Evolutionary conservation across 2,797 vertebrate species (phyloP).

Genomic region (Protosalanx chinensis): DNA sequence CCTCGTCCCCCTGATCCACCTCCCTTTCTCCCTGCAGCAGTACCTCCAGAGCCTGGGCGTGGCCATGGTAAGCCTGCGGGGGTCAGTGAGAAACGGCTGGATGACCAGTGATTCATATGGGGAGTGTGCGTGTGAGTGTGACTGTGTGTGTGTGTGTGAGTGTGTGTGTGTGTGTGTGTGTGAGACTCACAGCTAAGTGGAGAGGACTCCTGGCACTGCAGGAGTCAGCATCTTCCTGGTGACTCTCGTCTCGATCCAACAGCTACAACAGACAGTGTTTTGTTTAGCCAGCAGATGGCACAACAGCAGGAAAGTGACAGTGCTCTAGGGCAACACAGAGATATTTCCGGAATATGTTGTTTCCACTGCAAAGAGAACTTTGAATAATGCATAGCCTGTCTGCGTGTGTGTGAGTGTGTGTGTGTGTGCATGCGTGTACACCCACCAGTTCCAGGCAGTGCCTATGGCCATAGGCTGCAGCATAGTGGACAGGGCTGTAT

Average conservation of each 20-base stretch:
- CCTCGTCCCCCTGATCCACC: slow-evolving; percentile 87
- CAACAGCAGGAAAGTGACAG: slow-evolving; percentile 18
- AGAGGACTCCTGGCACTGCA: slow-evolving; percentile 83
- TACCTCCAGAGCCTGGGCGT: slow-evolving; percentile 92
- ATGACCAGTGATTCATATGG: background rate
- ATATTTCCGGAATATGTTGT: slow-evolving; percentile 26
- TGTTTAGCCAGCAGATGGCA: slow-evolving; percentile 14
- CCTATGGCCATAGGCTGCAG: slow-evolving; percentile 94
- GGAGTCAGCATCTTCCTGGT: slow-evolving; percentile 78
- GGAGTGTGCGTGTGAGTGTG: background rate
- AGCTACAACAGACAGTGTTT: slow-evolving; percentile 71
- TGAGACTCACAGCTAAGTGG: slow-evolving; percentile 88
- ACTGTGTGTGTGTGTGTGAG: background rate
- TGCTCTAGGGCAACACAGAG: slow-evolving; percentile 6
- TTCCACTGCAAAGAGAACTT: background rate
- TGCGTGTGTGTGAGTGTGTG: background rate
- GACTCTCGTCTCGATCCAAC: slow-evolving; percentile 81
- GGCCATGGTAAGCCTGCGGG: slow-evolving; percentile 90
- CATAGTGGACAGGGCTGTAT: slow-evolving; percentile 92
- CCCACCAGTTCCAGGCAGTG: slow-evolving; percentile 93
- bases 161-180: background rate
- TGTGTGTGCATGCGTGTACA: slow-evolving; percentile 18
- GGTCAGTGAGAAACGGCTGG: slow-evolving; percentile 10
- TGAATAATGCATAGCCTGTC: background rate
- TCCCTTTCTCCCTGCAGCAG: slow-evolving; percentile 85